Evolutionary conservation across 2,797 vertebrate genomes (phyloP).

Genomic region (Rhyacichthys aspro): DNA sequence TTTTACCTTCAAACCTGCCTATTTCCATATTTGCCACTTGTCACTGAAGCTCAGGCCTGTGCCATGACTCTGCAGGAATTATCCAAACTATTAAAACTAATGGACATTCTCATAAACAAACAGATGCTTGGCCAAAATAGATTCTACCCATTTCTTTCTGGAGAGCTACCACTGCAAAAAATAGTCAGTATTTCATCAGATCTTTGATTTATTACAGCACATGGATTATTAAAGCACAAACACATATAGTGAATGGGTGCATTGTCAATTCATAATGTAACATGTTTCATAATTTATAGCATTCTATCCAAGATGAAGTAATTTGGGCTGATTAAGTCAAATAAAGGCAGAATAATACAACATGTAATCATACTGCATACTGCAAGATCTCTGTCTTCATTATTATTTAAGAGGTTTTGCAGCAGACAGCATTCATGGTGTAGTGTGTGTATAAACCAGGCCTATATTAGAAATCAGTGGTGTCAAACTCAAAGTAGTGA

Average conservation of each 20-base stretch:
- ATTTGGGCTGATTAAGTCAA: background rate
- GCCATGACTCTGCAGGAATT: conserved; percentile 45
- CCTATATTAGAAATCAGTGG: too few relatives aligned
- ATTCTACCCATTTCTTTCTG: background rate
- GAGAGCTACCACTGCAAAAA: background rate
- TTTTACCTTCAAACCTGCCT: conserved; percentile 40
- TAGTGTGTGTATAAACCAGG: too few relatives aligned
- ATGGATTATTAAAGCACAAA: conserved; percentile 21
- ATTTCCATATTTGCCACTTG: conserved; percentile 54
- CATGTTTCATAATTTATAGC: conserved; percentile 3
- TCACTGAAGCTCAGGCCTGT: conserved; percentile 18
- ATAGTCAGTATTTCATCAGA: background rate
- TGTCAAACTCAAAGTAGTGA: too few relatives aligned
- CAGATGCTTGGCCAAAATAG: conserved; percentile 29
- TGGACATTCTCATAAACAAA: conserved; percentile 61
- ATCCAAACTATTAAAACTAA: conserved; percentile 42
- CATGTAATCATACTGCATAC: too few relatives aligned
- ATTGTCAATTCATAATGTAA: conserved; percentile 8
- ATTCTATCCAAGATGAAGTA: conserved; percentile 8
- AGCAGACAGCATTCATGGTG: too few relatives aligned
- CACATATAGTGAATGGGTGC: too few relatives aligned
- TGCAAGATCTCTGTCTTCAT: too few relatives aligned
- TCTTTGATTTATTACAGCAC: conserved; percentile 1
- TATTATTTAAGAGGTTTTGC: too few relatives aligned
- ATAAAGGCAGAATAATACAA: too few relatives aligned